Evolutionary conservation across 2,113 vertebrate genomes (phyloP), one percentile per base, ranked within the genome.

Genomic region (Actinemys pallida): DNA sequence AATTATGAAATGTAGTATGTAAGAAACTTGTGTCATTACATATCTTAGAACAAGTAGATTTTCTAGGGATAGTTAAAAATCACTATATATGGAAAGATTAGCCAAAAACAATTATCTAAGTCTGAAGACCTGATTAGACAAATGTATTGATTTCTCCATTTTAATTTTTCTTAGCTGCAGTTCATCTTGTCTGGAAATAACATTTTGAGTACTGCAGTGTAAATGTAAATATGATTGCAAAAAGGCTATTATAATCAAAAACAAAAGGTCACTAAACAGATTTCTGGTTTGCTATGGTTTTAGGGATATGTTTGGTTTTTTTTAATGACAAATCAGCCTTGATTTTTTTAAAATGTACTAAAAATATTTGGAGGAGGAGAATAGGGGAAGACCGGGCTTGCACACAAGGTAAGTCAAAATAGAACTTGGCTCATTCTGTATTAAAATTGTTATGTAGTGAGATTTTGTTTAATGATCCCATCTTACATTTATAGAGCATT

Each of bases 401-500:
- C n/a, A 10, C 1, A 19, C 78, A 87, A 83, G 50, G 2, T 2
- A 22, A 81, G 87, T 75, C 22, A 25, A 75, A 86, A 31, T 65
- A 65, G 90, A 25, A 47, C 83, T 79, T 24, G 49, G 42, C 86
- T 83, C 80, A 39, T 72, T 72, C 35, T 20, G n/a, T 72, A 39
- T n/a, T 72, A 39, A 72, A 72, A 72, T 72, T 69, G 25, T 62
- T 31, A 72, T 39, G 65, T 39, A 39, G 16, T 72, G 65, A 35
- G 20, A 39, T 72, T 72, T 72, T 59, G 27, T 59, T 31, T 72
- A 72, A 72, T n/a, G 35, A 8, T 72, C 65, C 16, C 19, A 39
- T 72, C n/a, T 39, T n/a, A 39, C 31, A 94, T 93, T 91, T 93
- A 90, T 90, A 50, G 93, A 92, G 50, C 65, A 87, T 80, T 95